Conservation (phyloP, 2,113 vertebrate species). For the Crotophaga sulcirostris region DNA sequence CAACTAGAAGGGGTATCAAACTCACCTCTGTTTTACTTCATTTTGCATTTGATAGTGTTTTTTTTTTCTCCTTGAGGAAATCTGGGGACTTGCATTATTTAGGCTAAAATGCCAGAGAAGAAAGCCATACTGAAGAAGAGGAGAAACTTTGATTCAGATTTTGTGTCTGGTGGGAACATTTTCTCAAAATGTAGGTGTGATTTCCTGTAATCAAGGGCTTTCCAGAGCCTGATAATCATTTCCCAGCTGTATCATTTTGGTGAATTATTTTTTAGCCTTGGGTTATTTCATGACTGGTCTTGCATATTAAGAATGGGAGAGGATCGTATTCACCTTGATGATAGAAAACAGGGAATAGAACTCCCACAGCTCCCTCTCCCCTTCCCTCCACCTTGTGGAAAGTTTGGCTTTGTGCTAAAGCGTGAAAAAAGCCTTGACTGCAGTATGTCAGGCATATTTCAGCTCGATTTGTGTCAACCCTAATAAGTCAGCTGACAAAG, state of each 20-base stretch:
- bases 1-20: neutral
- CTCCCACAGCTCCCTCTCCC: constrained; percentile 54
- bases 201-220: constrained; percentile 76
- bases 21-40: neutral
- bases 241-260: constrained; percentile 68
- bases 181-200: constrained; percentile 72
- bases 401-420: constrained; percentile 69
- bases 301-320: constrained; percentile 63
- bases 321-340: constrained; percentile 68
- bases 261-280: constrained; percentile 70
- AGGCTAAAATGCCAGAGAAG: constrained; percentile 33
- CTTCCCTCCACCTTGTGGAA: constrained; percentile 62
- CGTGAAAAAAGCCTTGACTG: constrained; percentile 58
- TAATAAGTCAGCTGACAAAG: constrained; percentile 77
- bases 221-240: constrained; percentile 66
- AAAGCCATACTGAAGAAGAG: constrained; percentile 27
- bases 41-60: neutral
- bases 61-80: neutral
- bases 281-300: constrained; percentile 62
- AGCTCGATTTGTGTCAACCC: constrained; percentile 77
- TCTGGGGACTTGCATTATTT: constrained; percentile 4
- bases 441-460: constrained; percentile 72
- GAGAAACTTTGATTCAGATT: constrained; percentile 51
- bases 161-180: constrained; percentile 67
- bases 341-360: constrained; percentile 72